Base-by-base conservation (phyloP, 2,888 invertebrate species). In the Salticus scenicus region DNA sequence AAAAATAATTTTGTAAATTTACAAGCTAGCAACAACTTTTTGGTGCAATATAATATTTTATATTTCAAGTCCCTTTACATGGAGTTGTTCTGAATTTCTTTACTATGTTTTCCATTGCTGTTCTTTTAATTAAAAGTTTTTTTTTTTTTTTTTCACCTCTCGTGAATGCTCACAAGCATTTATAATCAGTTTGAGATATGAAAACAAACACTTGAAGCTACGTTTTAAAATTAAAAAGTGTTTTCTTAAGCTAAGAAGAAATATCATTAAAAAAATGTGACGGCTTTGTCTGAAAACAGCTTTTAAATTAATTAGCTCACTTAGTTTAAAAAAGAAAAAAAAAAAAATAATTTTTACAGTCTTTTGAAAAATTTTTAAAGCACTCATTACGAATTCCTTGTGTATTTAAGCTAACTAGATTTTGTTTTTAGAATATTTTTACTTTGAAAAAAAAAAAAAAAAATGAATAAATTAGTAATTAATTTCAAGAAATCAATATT, bases 291-390 rank as follows among this genome's bases (percentile, higher is more conserved):
- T 31, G 42, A n/a, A 67, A 64, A 33, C 71, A 37, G 67, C 77
- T 73, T 84, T 84, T 84, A 77, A 84, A 84, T 84, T 84, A 84
- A 84, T 84, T 84, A 84, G 77, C 63, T 64, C 76, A 69, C 69
- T 73, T 73, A 73, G 83, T 73, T 77, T 84, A 24, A 24, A 57
- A 57, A n/a, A n/a, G n/a, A n/a, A n/a, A n/a, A n/a, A n/a, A n/a
- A n/a, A n/a, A n/a, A n/a, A 57, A 57, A 24, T 57, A 57, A 57
- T 57, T 57, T 57, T 57, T 24, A 5, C 24, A 2, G 2, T 24
- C 57, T 24, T 24, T 57, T 57, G 4, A 24, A 4, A 57, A 24
- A 20, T 24, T 57, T 17, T 24, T 57, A 57, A 57, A 12, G 24
- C 5, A 4, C 17, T 57, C 24, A 57, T 57, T 57, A 24, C 24